Conservation (phyloP, 2,888 invertebrate species). For the Acanthosepion lycidas region DNA sequence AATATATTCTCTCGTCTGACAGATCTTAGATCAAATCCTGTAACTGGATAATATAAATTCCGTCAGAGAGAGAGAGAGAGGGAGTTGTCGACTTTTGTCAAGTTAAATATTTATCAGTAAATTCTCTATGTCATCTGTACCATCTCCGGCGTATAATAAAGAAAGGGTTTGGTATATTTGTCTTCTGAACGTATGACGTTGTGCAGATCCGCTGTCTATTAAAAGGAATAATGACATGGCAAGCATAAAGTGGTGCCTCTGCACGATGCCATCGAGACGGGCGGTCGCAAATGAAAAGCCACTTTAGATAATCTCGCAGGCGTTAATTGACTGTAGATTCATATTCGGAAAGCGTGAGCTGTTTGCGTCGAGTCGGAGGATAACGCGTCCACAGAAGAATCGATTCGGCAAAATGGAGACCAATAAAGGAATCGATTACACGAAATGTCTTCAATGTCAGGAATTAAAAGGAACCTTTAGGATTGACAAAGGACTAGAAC, state of each 20-base stretch:
- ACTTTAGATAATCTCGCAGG: background rate
- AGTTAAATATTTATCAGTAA: background rate
- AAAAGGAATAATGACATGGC: background rate
- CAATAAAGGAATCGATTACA: too few relatives aligned
- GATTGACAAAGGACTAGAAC: too few relatives aligned
- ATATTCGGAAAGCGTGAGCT: background rate
- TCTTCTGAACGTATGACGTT: background rate
- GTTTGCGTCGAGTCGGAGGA: background rate
- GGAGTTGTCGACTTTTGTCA: background rate
- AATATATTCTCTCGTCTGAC: too few relatives aligned
- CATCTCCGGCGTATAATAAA: background rate
- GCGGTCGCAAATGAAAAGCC: background rate
- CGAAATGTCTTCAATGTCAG: too few relatives aligned
- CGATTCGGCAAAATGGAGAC: background rate
- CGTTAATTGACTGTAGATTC: background rate
- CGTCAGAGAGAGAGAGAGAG: background rate
- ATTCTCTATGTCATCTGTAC: background rate
- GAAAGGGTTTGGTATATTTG: background rate
- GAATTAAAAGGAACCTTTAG: too few relatives aligned
- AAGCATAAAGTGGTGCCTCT: background rate
- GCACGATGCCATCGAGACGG: background rate
- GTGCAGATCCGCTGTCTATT: background rate
- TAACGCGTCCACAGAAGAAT: background rate
- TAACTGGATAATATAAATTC: too few relatives aligned
- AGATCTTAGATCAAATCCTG: too few relatives aligned